These are phyloP conservation scores for Uropetala carovei DNA, from an alignment of 2,888 invertebrate genomes.

Conservation along the genomic window DNA sequence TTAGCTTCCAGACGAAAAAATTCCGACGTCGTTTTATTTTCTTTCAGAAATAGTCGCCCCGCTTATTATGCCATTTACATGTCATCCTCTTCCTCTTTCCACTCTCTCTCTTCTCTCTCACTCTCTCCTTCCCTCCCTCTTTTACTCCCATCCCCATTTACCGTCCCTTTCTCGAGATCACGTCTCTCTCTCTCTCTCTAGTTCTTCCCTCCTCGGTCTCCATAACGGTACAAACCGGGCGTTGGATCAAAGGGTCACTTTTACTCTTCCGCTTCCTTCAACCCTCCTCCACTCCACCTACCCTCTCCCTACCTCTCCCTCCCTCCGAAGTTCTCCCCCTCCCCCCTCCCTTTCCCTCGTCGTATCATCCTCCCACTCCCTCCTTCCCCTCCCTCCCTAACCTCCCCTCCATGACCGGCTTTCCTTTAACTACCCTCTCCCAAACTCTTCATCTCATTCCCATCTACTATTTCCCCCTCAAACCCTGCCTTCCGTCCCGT, in stretches of 20 bases:
- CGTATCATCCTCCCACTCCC: neutral
- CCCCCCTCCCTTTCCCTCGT: neutral
- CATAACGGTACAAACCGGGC: conserved; percentile 62
- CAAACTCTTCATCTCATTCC: too few relatives aligned
- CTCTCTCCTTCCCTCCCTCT: neutral
- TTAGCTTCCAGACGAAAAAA: too few relatives aligned
- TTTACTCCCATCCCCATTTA: neutral
- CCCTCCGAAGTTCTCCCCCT: too few relatives aligned
- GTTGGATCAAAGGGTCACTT: conserved; percentile 62
- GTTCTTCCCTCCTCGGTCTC: neutral
- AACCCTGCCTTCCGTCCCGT: too few relatives aligned
- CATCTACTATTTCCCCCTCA: too few relatives aligned
- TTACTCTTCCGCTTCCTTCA: conserved; percentile 62
- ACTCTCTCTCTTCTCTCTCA: neutral
- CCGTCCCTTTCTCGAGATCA: conserved; percentile 39
- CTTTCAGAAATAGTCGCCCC: too few relatives aligned
- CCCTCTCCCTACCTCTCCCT: neutral
- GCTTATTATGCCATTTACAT: too few relatives aligned
- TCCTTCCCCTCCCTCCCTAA: neutral
- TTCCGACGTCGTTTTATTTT: too few relatives aligned
- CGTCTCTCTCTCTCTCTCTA: neutral
- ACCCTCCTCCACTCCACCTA: neutral
- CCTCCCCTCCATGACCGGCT: too few relatives aligned
- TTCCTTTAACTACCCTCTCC: too few relatives aligned
- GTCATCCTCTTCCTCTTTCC: neutral